Conservation (phyloP, 2,113 vertebrate species). For the Platanista minor region DNA sequence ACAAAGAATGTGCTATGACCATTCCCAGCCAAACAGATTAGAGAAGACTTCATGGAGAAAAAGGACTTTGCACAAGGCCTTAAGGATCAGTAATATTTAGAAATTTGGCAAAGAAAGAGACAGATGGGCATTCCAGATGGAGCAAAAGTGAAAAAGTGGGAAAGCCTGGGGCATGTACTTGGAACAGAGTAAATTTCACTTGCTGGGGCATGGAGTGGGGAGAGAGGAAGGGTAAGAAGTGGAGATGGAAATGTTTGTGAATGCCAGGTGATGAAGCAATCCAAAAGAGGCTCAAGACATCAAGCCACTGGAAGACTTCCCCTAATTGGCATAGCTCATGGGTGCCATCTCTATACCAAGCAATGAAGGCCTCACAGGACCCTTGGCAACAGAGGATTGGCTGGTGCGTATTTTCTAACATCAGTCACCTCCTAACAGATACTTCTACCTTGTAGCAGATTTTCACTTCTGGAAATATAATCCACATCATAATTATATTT, state of each 20-base stretch:
- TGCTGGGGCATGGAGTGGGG: neutral
- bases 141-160: constrained; percentile 14
- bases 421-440: neutral
- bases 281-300: neutral
- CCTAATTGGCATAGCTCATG: neutral
- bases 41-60: neutral
- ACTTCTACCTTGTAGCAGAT: neutral
- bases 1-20: neutral
- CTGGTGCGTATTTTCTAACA: neutral
- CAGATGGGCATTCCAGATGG: constrained; percentile 67
- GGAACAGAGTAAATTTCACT: constrained; percentile 24
- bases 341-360: neutral
- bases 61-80: constrained; percentile 18
- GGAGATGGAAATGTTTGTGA: neutral
- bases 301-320: neutral
- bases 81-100: constrained; percentile 27
- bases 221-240: neutral
- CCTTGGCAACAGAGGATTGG: neutral
- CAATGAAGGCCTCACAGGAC: neutral
- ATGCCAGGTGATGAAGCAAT: neutral
- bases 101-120: constrained; percentile 49
- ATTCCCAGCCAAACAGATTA: neutral
- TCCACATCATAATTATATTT: neutral
- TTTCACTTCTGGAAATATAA: constrained; percentile 17
- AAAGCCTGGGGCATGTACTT: constrained; percentile 54